Conservation (phyloP, 1,140 invertebrate genomes). For the Anastrepha obliqua region DNA sequence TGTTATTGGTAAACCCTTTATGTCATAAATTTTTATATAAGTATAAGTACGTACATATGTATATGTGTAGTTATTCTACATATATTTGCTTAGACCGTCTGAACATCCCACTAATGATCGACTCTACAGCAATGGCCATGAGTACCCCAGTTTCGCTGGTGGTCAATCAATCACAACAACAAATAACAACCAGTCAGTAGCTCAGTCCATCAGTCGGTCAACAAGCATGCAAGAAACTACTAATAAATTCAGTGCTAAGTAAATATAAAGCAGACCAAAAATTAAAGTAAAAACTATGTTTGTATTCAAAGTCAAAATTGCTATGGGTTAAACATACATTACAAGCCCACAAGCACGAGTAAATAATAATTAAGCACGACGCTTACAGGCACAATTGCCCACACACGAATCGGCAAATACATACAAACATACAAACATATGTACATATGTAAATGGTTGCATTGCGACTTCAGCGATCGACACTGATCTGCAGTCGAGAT, state of each 20-base stretch:
- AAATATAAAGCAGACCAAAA: slow-evolving; percentile 18
- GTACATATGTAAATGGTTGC: background rate
- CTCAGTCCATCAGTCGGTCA: slow-evolving; percentile 33
- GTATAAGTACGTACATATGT: background rate
- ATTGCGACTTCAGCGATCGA: background rate
- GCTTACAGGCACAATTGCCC: background rate
- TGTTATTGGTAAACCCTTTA: too few species aligned
- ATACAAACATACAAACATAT: background rate
- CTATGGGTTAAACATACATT: background rate
- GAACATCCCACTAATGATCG: slow-evolving; percentile 14
- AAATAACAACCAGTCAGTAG: background rate
- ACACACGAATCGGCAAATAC: background rate
- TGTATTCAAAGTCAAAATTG: background rate
- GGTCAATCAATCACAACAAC: background rate
- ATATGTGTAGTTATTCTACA: too few species aligned
- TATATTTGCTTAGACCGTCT: background rate
- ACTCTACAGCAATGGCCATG: background rate
- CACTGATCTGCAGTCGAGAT: slow-evolving; percentile 26
- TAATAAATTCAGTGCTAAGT: slow-evolving; percentile 17
- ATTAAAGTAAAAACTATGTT: background rate
- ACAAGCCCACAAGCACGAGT: slow-evolving; percentile 12
- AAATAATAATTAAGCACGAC: slow-evolving; percentile 45
- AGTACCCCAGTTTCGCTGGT: slow-evolving; percentile 5
- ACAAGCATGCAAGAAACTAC: background rate
- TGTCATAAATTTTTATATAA: too few species aligned